These are phyloP conservation scores for Bacillus rossius DNA, from an alignment of 1,140 invertebrate species.

Conservation along the genomic window DNA sequence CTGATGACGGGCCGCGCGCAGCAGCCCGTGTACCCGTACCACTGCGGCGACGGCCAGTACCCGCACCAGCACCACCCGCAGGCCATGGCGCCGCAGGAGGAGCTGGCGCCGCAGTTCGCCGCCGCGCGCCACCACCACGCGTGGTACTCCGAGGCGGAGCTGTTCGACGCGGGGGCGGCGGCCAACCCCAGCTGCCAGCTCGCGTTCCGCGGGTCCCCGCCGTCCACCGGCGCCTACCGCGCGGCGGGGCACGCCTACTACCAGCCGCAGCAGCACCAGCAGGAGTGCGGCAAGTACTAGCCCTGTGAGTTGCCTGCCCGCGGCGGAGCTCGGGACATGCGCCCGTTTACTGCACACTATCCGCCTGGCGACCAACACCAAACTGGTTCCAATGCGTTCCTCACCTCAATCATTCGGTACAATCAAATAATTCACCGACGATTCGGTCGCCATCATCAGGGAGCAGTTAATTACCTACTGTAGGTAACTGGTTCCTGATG, in stretches of 20 bases:
- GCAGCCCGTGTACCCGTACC: constrained; percentile 1
- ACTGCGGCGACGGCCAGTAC: constrained; percentile 1
- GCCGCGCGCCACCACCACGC: neutral
- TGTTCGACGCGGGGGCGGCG: constrained; percentile 1
- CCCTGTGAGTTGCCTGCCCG: constrained; percentile 3
- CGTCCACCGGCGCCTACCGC: neutral
- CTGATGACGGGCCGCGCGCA: constrained; percentile 7
- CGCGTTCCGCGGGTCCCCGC: constrained; percentile 1
- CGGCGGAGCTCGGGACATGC: too few relatives aligned
- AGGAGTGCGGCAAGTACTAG: constrained; percentile 13
- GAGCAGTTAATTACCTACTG: too few relatives aligned
- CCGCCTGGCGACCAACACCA: too few relatives aligned
- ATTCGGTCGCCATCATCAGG: too few relatives aligned
- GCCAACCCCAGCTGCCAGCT: constrained; percentile 16
- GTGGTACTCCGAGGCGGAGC: neutral
- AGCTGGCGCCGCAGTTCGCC: neutral
- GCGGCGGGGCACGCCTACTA: neutral
- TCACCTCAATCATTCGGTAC: too few relatives aligned
- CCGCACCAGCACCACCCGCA: neutral
- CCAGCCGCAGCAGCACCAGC: constrained; percentile 6
- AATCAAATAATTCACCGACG: too few relatives aligned
- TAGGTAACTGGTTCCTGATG: too few relatives aligned
- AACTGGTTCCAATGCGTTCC: too few relatives aligned
- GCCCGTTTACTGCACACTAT: too few relatives aligned
- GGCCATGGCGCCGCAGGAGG: neutral